Conservation (phyloP, 2,797 vertebrate species). For the Xiphophorus birchmanni region DNA sequence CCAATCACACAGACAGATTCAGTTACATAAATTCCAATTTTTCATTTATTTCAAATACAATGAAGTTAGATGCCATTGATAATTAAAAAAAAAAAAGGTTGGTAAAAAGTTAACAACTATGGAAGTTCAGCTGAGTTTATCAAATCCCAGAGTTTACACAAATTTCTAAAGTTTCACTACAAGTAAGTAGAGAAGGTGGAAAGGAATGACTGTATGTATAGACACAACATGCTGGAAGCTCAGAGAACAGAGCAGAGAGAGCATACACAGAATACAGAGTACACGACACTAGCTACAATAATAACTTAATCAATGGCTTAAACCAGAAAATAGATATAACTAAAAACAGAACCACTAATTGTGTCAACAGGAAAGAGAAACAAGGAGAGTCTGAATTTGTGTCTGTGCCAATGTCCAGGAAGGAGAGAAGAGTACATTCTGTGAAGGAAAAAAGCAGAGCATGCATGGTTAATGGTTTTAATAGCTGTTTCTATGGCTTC, state of each 20-base stretch:
- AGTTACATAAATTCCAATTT: background rate
- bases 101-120: background rate
- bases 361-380: background rate
- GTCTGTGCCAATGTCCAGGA: background rate
- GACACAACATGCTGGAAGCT: background rate
- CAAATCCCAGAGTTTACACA: background rate
- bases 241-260: background rate
- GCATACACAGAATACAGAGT: background rate
- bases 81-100: background rate
- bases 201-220: background rate
- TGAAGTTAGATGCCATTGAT: background rate
- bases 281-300: too few species aligned
- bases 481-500: background rate
- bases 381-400: background rate
- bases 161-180: background rate
- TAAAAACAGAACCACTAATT: background rate
- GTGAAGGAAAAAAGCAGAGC: background rate
- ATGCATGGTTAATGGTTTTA: background rate
- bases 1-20: background rate
- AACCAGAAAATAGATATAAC: background rate
- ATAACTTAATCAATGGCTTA: background rate
- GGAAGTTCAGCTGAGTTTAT: background rate
- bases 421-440: background rate
- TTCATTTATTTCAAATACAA: background rate
- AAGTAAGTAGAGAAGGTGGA: background rate